phyloP scores from a whole-genome alignment of 1,140 invertebrate species.

The Eumeta japonica region DNA sequence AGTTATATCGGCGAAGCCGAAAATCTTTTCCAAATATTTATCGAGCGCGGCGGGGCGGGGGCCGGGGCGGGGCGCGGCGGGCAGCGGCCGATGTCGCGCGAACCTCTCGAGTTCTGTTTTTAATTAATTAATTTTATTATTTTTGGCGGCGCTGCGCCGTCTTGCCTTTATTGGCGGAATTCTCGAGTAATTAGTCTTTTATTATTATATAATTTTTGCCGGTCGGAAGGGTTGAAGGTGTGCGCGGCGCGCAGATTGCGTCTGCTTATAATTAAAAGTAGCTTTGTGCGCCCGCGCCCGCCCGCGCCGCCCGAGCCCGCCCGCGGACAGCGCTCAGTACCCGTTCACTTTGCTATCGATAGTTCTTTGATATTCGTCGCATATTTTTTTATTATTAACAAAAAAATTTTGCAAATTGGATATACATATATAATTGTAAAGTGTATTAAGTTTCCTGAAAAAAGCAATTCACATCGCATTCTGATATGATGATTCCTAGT shows the following conservation, averaged over 20 bases:
- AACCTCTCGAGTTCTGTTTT: constrained; percentile 32
- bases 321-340: too few species aligned
- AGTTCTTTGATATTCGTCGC: too few species aligned
- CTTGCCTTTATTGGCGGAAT: constrained; percentile 45
- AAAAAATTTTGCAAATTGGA: too few species aligned
- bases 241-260: constrained; percentile 34
- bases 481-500: too few species aligned
- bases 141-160: constrained; percentile 28
- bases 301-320: too few species aligned
- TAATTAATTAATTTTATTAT: constrained; percentile 56
- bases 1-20: constrained; percentile 29
- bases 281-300: too few species aligned
- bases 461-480: too few species aligned
- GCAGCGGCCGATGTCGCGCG: constrained; percentile 4
- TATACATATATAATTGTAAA: too few species aligned
- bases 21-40: constrained; percentile 45
- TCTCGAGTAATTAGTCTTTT: constrained; percentile 49
- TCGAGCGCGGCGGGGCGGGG: constrained; percentile 22
- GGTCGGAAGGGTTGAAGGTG: constrained; percentile 44
- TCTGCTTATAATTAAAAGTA: constrained; percentile 17
- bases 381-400: too few species aligned
- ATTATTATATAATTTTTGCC: constrained; percentile 54
- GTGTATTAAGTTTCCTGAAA: too few species aligned
- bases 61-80: constrained; percentile 4
- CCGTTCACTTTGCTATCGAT: too few species aligned